A percentile compares a stretch with the other conserved stretches of the same genome.
Evolutionary conservation across 2,113 vertebrate genomes (phyloP).

Genomic region (Mungos mungo): DNA sequence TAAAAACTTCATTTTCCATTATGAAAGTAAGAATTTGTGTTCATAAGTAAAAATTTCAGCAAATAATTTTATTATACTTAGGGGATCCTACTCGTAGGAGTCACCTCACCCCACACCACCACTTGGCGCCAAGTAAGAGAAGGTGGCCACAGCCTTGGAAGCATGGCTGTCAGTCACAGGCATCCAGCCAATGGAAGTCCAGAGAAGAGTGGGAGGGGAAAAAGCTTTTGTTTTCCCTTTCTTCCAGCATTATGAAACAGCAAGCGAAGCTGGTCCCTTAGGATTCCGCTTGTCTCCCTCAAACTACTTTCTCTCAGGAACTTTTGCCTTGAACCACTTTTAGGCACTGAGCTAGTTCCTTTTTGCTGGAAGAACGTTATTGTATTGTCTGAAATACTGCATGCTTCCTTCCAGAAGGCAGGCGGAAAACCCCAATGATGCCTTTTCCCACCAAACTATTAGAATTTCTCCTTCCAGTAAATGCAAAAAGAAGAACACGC

Average conservation of each 20-base stretch:
- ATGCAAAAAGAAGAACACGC: conserved; percentile 11
- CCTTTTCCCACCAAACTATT: conserved; percentile 36
- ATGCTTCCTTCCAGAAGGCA: conserved; percentile 56
- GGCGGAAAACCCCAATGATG: conserved; percentile 41
- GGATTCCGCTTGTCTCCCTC: background rate
- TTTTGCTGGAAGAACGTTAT: conserved; percentile 57
- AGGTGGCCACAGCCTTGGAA: background rate
- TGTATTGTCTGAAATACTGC: conserved; percentile 41
- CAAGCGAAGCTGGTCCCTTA: background rate
- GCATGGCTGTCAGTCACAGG: background rate
- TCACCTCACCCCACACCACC: background rate
- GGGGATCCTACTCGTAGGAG: background rate
- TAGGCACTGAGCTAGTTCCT: conserved; percentile 24
- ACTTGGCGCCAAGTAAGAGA: background rate
- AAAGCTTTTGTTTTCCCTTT: background rate
- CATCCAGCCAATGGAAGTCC: background rate
- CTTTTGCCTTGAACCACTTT: conserved; percentile 46
- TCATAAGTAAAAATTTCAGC: background rate
- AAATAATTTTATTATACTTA: background rate
- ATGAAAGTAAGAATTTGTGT: background rate
- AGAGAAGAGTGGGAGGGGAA: background rate
- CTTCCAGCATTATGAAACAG: background rate
- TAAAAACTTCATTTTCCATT: background rate
- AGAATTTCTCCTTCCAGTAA: conserved; percentile 59
- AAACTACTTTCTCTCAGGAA: conserved; percentile 57